Evolutionary conservation across 1,140 invertebrate genomes (phyloP), one percentile per base, ranked within the genome.

Genomic region (Sarcophaga bullata): DNA sequence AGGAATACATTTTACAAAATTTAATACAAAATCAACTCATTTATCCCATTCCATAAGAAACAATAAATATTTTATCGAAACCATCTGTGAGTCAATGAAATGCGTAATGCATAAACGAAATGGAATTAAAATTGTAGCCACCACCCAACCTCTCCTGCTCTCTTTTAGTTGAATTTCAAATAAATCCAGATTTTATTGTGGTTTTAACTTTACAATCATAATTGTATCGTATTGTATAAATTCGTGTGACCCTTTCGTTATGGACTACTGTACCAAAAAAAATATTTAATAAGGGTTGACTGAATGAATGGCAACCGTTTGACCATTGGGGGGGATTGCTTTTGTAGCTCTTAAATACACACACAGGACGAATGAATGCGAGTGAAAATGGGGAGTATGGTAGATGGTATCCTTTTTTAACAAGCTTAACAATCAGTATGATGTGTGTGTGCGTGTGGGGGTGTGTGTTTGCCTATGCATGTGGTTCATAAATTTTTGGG

Each of bases 401-500:
- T 37, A 37, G 19, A 25, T 68, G 19, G 25, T 19, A 68, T 3
- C 17, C 62, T 17, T 68, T 68, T 37, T 68, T 68, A 68, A 68
- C 62, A 68, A 68, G 62, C 62, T 68, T 68, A 68, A n/a, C 62
- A 68, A 68, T n/a, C n/a, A n/a, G n/a, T n/a, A n/a, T n/a, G n/a
- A n/a, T 78, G 48, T 48, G 73, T 76, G n/a, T 48, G 15, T 49
- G 8, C 52, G n/a, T 78, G 75, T 78, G 15, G 0, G 47, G 49
- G 47, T 15, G n/a, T 19, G 62, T 68, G 62, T 68, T n/a, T 19
- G 62, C 50, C 50, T 52, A 52, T 25, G 62, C 9, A 68, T 78
- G 75, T 78, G 75, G 75, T 78, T 78, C 75, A 68, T 68, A 80
- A 80, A 62, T 62, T 25, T 80, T 80, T 80, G 80, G 80, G 80